phyloP scores from a whole-genome alignment of 2,888 invertebrate species.

The Psococerastis gibbosa region DNA sequence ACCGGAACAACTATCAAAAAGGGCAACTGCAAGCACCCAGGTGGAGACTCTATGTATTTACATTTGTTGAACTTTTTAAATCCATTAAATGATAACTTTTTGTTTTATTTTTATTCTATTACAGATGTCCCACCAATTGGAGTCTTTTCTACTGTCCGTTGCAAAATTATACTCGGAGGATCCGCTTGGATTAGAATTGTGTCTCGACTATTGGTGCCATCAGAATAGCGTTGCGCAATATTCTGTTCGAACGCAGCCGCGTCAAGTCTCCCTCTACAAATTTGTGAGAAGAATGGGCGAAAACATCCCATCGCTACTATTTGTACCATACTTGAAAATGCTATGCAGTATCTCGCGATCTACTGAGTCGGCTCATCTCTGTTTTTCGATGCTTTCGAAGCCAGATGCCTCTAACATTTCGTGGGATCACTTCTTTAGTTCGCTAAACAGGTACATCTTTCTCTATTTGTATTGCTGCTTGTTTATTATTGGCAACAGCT shows the following conservation, averaged over 20 bases:
- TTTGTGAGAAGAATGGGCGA: constrained; percentile 80
- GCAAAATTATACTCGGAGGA: constrained; percentile 61
- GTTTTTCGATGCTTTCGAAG: constrained; percentile 56
- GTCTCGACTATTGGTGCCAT: constrained; percentile 57
- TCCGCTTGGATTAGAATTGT: constrained; percentile 44
- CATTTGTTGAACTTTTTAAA: too few relatives aligned
- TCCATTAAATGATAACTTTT: too few relatives aligned
- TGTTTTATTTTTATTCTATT: too few relatives aligned
- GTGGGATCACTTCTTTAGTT: constrained; percentile 72
- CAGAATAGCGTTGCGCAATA: background rate
- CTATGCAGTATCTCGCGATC: constrained; percentile 62
- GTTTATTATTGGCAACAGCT: too few relatives aligned
- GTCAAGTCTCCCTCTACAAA: constrained; percentile 68
- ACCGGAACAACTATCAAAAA: too few relatives aligned
- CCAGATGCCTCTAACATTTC: constrained; percentile 37
- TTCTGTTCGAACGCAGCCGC: constrained; percentile 29
- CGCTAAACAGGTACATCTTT: constrained; percentile 36
- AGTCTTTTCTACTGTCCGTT: constrained; percentile 60
- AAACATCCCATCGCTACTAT: constrained; percentile 60
- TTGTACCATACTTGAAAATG: constrained; percentile 75
- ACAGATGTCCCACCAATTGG: constrained; percentile 56
- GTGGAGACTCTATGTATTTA: too few relatives aligned
- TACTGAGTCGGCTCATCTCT: constrained; percentile 53
- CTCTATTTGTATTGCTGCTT: too few relatives aligned
- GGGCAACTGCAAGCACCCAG: too few relatives aligned